Conservation (phyloP, 2,113 vertebrate genomes). For the Clarias gariepinus region DNA sequence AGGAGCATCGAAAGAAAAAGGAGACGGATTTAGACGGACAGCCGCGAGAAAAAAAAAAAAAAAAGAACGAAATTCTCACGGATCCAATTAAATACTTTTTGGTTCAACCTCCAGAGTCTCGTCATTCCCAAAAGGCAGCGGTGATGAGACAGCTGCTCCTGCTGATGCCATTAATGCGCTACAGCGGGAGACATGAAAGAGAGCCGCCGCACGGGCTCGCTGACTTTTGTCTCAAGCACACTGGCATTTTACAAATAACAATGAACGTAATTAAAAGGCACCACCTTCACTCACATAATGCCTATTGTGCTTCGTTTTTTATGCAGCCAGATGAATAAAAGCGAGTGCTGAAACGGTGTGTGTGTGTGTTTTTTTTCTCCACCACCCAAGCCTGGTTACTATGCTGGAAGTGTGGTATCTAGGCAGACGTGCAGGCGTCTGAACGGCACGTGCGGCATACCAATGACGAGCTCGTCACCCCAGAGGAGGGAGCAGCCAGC, state of each 20-base stretch:
- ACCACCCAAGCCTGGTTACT: constrained; percentile 46
- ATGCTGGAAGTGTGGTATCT: constrained; percentile 55
- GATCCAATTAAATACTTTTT: constrained; percentile 64
- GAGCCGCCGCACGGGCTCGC: constrained; percentile 16
- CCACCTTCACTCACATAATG: neutral
- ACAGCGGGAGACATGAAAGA: constrained; percentile 45
- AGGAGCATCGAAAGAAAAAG: neutral
- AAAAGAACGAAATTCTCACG: constrained; percentile 33
- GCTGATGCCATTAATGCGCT: constrained; percentile 44
- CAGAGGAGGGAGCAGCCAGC: constrained; percentile 35
- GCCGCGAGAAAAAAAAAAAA: neutral
- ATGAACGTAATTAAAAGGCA: constrained; percentile 41
- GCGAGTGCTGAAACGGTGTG: neutral
- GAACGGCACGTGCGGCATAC: constrained; percentile 53
- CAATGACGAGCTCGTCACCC: constrained; percentile 49
- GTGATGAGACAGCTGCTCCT: constrained; percentile 46
- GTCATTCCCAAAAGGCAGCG: constrained; percentile 59
- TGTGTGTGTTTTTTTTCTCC: too few relatives aligned
- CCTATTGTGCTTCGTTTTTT: neutral
- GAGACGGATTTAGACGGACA: constrained; percentile 6
- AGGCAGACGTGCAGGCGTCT: constrained; percentile 53
- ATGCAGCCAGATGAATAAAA: neutral
- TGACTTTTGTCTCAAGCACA: constrained; percentile 34
- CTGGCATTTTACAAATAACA: constrained; percentile 50
- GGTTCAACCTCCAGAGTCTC: constrained; percentile 53